These are phyloP conservation scores for Pogonus chalceus DNA, from an alignment of 1,140 invertebrate genomes.

Conservation along the genomic window DNA sequence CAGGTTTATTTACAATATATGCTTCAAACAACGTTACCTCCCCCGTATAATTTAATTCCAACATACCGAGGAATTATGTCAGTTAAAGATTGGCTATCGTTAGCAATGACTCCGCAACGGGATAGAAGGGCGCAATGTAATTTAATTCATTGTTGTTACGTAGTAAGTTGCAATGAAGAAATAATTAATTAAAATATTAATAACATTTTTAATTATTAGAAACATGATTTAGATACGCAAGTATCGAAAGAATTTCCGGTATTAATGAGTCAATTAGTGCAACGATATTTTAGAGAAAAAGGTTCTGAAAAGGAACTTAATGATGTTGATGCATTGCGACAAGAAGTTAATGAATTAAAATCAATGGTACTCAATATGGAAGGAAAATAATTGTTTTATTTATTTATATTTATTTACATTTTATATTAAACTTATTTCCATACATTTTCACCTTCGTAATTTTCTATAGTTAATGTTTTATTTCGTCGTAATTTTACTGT, in stretches of 20 bases:
- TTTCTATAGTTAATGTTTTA: constrained; percentile 50
- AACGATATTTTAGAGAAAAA: constrained; percentile 43
- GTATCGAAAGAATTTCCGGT: constrained; percentile 33
- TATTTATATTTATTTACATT: too few relatives aligned
- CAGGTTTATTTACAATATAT: constrained; percentile 47
- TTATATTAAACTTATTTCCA: too few relatives aligned
- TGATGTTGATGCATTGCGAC: not conserved
- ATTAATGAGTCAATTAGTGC: constrained; percentile 42
- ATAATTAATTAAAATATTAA: not conserved
- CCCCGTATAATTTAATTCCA: constrained; percentile 46
- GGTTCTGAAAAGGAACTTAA: constrained; percentile 18
- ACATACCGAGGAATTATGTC: constrained; percentile 36
- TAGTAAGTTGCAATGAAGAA: constrained; percentile 30
- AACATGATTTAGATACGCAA: constrained; percentile 23
- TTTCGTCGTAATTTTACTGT: constrained; percentile 44
- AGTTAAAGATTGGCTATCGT: constrained; percentile 36
- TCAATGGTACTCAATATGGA: not conserved
- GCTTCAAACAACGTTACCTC: constrained; percentile 42
- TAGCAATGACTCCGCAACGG: constrained; percentile 19
- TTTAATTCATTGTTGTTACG: constrained; percentile 34
- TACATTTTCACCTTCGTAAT: constrained; percentile 36
- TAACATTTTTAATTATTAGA: constrained; percentile 14
- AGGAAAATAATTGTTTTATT: too few relatives aligned
- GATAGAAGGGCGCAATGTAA: constrained; percentile 34
- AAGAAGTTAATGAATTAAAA: constrained; percentile 6